Conservation (phyloP, 2,888 invertebrate species). For the Germaria angustata region DNA sequence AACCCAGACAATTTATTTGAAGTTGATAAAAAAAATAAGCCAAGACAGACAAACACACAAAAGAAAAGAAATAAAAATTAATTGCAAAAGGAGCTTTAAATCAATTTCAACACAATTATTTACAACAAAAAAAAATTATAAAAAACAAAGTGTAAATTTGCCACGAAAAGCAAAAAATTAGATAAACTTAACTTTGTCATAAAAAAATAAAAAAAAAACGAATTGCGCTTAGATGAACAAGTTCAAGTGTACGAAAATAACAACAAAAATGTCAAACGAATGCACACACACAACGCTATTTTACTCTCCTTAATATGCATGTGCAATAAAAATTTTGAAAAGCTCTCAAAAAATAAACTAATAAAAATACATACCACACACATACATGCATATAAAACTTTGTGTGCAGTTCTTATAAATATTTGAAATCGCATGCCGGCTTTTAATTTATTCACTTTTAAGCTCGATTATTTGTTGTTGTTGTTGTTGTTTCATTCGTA, state of each 20-base stretch:
- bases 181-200: constrained; percentile 60
- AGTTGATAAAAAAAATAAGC: constrained; percentile 12
- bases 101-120: constrained; percentile 12
- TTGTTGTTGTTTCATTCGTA: neutral
- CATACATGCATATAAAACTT: neutral
- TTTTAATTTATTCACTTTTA: constrained; percentile 4
- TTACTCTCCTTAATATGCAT: neutral
- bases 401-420: neutral
- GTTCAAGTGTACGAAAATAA: constrained; percentile 69
- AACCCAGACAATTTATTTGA: constrained; percentile 56
- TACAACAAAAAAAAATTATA: constrained; percentile 1
- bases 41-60: neutral
- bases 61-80: constrained; percentile 23
- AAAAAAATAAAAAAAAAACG: constrained; percentile 13
- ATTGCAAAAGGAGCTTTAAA: constrained; percentile 25
- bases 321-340: constrained; percentile 1
- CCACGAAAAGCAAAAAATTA: neutral
- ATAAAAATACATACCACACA: neutral
- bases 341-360: constrained; percentile 20
- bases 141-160: neutral
- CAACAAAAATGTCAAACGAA: constrained; percentile 63
- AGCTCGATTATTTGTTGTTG: neutral
- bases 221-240: constrained; percentile 62
- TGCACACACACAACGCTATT: neutral
- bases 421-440: constrained; percentile 20